Conservation (phyloP, 2,113 vertebrate genomes). For the Prunella himalayana region DNA sequence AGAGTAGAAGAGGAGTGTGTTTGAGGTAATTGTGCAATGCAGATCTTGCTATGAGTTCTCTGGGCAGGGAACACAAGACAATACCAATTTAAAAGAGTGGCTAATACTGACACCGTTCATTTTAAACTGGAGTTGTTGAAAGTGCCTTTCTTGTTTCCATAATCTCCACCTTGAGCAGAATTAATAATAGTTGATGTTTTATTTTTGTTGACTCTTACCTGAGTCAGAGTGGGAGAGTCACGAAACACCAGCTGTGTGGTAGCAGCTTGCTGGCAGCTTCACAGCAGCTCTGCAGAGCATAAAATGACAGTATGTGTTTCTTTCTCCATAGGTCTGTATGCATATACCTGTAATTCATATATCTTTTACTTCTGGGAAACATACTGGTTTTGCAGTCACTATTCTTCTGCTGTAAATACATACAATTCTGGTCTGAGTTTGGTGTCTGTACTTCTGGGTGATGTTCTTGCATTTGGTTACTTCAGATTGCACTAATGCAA, state of each 20-base stretch:
- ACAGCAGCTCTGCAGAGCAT: neutral
- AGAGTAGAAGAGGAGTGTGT: neutral
- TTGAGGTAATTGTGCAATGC: neutral
- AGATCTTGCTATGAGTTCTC: neutral
- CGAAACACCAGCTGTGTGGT: neutral
- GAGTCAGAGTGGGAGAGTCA: neutral
- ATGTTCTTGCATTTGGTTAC: neutral
- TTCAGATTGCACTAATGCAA: neutral
- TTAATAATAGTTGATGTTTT: neutral
- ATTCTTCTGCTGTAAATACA: neutral
- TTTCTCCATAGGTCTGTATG: neutral
- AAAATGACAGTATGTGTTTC: neutral
- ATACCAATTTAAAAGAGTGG: neutral
- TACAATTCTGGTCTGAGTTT: neutral
- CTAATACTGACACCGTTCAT: neutral
- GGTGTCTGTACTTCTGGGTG: neutral
- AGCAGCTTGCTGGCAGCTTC: neutral
- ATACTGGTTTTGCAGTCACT: neutral
- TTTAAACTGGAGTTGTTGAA: neutral
- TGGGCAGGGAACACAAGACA: neutral
- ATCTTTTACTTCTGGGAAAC: neutral
- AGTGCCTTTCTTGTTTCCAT: neutral
- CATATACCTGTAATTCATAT: neutral
- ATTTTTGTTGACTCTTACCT: neutral
- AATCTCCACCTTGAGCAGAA: neutral